Evolutionary conservation across 1,140 invertebrate genomes (phyloP).

Genomic region (Yoshiicerus persimilis): DNA sequence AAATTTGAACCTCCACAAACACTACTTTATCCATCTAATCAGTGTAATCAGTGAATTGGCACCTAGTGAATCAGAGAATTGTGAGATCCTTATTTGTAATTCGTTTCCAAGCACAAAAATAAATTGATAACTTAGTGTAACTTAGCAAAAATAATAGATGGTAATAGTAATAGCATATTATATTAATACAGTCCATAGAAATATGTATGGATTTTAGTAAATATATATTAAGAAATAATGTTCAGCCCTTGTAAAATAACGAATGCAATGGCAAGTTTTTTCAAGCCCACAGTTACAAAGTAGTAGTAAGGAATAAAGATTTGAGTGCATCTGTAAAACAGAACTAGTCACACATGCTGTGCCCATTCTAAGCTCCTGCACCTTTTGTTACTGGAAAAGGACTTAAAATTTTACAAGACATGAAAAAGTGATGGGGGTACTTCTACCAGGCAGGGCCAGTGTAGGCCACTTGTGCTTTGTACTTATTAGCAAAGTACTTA

Average conservation of each 20-base stretch:
- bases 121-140: no score
- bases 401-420: not conserved
- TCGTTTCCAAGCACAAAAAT: no score
- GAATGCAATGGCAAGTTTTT: not conserved
- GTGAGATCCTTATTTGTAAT: no score
- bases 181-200: no score
- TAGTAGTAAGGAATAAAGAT: not conserved
- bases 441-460: not conserved
- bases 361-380: not conserved
- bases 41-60: no score
- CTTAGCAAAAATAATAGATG: no score
- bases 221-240: no score
- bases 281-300: not conserved
- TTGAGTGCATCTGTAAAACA: constrained; percentile 2
- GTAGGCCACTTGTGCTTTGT: not conserved
- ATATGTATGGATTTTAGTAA: no score
- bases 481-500: not conserved
- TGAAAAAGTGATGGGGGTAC: not conserved
- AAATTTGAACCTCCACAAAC: no score
- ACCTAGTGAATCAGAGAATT: no score
- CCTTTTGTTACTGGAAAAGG: not conserved
- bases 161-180: no score
- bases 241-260: not conserved
- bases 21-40: no score
- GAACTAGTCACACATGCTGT: not conserved